Evolutionary conservation across 2,113 vertebrate species (phyloP).

Genomic region (Ceuthmochares aereus): DNA sequence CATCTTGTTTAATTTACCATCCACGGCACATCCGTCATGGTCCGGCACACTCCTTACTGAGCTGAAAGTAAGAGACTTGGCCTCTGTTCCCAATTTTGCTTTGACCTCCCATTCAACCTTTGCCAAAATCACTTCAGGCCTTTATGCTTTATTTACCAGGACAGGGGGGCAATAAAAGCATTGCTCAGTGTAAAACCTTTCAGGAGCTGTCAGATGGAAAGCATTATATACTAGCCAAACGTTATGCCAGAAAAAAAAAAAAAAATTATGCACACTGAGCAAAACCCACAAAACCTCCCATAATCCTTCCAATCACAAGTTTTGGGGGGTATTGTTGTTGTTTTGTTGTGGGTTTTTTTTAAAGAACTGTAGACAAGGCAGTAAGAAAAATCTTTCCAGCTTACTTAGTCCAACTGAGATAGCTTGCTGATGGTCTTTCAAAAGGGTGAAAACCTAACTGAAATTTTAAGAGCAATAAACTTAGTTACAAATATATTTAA

Average conservation of each 20-base stretch:
- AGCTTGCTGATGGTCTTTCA: not conserved
- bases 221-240: not conserved
- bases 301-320: not conserved
- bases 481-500: not conserved
- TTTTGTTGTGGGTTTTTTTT: not conserved
- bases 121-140: conserved; percentile 22
- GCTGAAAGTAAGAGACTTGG: conserved; percentile 10
- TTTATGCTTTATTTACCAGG: conserved; percentile 21
- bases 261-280: not conserved
- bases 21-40: not conserved
- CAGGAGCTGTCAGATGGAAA: not conserved
- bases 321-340: not conserved
- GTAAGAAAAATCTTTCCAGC: not conserved
- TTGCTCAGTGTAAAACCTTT: not conserved
- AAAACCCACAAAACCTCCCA: not conserved
- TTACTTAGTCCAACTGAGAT: not conserved
- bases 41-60: not conserved
- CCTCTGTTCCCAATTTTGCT: not conserved
- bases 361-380: not conserved
- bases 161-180: not conserved
- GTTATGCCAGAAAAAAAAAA: not conserved
- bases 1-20: not conserved
- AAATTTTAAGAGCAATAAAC: not conserved
- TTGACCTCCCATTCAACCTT: conserved; percentile 13
- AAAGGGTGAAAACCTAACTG: not conserved